A percentile compares a stretch with the other conserved stretches of the same genome.
Evolutionary conservation across 2,113 vertebrate genomes (phyloP).

Genomic region (Microtus richardsoni): DNA sequence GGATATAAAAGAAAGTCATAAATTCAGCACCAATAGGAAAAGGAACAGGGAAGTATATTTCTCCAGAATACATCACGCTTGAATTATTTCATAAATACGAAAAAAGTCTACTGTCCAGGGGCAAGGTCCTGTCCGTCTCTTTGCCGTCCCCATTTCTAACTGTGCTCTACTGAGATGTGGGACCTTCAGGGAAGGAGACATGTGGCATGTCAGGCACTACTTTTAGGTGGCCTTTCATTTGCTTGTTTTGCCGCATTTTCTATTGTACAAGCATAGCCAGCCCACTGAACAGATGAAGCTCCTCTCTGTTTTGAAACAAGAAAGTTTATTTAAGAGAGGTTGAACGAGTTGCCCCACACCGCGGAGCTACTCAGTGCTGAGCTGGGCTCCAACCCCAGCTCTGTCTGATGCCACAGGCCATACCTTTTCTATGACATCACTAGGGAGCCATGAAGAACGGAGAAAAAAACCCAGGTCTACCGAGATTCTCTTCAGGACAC

Average conservation of each 20-base stretch:
- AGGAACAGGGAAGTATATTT: background rate
- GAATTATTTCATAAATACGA: background rate
- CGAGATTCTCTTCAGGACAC: background rate
- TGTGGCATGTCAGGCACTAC: background rate
- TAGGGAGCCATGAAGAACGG: background rate
- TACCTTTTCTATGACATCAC: background rate
- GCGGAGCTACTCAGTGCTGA: background rate
- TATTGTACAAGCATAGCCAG: background rate
- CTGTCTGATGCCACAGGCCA: background rate
- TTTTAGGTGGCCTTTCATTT: background rate
- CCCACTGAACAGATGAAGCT: background rate
- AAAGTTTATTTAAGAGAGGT: background rate
- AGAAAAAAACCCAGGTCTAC: background rate
- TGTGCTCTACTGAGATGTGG: background rate
- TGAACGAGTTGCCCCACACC: background rate
- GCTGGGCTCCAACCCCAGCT: background rate
- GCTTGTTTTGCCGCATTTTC: background rate
- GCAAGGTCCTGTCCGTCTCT: background rate
- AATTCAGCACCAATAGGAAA: background rate
- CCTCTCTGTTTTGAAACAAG: background rate
- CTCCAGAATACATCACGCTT: background rate
- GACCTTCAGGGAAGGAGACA: background rate
- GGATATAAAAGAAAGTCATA: background rate
- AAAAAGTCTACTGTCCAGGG: background rate
- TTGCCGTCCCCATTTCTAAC: background rate